A percentile compares a stretch with the other conserved stretches of the same genome.
Conservation (phyloP, 2,888 invertebrate species). For the Scaptomyza tumidula region DNA sequence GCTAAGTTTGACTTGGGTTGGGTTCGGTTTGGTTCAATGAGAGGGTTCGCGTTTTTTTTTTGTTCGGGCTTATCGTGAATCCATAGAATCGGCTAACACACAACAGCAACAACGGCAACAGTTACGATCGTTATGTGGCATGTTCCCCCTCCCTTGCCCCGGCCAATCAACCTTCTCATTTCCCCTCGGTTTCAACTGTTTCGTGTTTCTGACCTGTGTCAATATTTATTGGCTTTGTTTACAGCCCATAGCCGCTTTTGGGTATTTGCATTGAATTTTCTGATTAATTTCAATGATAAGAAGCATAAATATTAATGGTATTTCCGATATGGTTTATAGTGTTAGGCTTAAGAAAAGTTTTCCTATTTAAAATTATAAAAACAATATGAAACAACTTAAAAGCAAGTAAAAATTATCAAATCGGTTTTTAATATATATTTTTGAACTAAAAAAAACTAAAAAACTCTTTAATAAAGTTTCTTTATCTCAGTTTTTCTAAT, state of each 20-base stretch:
- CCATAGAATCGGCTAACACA: constrained; percentile 47
- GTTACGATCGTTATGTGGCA: constrained; percentile 56
- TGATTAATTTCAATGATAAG: constrained; percentile 74
- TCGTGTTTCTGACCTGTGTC: constrained; percentile 70
- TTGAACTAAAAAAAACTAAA: too few species aligned
- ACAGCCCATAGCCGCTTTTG: constrained; percentile 51
- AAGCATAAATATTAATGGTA: constrained; percentile 14
- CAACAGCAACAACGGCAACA: constrained; percentile 54
- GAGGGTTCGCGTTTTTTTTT: constrained; percentile 56
- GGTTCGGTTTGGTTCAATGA: constrained; percentile 53
- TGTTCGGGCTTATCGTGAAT: constrained; percentile 68
- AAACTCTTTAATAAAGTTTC: too few species aligned
- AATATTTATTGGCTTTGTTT: constrained; percentile 78
- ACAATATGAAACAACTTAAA: neutral
- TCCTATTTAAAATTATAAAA: neutral
- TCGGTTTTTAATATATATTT: too few species aligned
- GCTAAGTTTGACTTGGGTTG: constrained; percentile 54
- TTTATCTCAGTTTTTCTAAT: too few species aligned
- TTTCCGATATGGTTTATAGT: constrained; percentile 20
- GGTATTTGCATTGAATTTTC: constrained; percentile 71
- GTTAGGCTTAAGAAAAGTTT: neutral
- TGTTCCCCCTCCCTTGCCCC: neutral
- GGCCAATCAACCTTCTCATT: too few species aligned
- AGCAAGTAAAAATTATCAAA: neutral
- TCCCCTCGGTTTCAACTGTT: neutral